phyloP scores from a whole-genome alignment of 2,888 invertebrate species.

The Chymomyza procnemis region DNA sequence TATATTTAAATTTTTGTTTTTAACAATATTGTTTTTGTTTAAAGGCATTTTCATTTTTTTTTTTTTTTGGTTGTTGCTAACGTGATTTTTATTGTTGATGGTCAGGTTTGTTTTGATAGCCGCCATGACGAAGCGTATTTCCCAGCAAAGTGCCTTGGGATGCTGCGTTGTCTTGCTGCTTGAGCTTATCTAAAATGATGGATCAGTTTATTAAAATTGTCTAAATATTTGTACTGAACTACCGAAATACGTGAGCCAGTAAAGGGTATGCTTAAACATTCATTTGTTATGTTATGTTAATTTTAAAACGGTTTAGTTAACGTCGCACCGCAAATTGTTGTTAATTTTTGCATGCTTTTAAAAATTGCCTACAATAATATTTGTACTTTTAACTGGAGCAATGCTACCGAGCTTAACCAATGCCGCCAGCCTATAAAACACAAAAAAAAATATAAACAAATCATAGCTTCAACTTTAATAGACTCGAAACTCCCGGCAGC shows the following conservation, averaged over 20 bases:
- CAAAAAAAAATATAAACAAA: not conserved
- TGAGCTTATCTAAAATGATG: not conserved
- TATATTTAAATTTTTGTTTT: not conserved
- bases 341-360: conserved; percentile 54
- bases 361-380: conserved; percentile 50
- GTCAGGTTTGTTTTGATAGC: conserved; percentile 65
- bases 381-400: conserved; percentile 58
- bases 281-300: not conserved
- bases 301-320: conserved; percentile 21
- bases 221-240: not conserved
- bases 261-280: not conserved
- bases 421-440: not conserved
- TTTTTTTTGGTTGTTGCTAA: not conserved
- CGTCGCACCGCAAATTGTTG: conserved; percentile 50
- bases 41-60: not conserved
- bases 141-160: conserved; percentile 44
- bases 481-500: not conserved
- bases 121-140: conserved; percentile 54
- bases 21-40: not conserved
- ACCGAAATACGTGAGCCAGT: not conserved
- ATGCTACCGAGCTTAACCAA: not conserved
- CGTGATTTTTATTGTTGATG: conserved; percentile 17
- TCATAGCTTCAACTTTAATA: not conserved
- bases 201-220: not conserved
- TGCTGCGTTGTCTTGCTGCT: not conserved